Evolutionary conservation across 2,888 invertebrate species (phyloP).

Genomic region (Herminia tarsipennalis): DNA sequence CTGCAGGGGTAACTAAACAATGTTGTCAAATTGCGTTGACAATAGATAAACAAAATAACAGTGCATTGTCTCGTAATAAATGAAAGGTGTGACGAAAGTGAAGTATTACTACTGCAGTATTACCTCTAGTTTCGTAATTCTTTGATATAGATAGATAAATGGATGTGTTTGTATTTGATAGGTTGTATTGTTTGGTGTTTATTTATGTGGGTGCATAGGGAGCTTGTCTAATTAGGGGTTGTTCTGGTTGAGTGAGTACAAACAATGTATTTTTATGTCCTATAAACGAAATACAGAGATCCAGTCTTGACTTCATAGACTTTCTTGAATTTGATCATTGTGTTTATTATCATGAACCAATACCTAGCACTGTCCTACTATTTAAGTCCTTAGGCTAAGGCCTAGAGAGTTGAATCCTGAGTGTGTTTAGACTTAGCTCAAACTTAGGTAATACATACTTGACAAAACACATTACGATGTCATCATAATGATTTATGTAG

Average conservation of each 20-base stretch:
- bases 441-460: too few relatives aligned
- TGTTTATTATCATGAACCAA: too few relatives aligned
- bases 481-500: too few relatives aligned
- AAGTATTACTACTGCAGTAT: constrained; percentile 13
- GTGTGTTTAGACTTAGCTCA: too few relatives aligned
- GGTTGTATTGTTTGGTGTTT: constrained; percentile 22
- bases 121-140: constrained; percentile 17
- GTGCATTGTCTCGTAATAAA: constrained; percentile 3
- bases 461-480: too few relatives aligned
- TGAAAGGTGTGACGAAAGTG: constrained; percentile 24
- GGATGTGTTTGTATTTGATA: constrained; percentile 19
- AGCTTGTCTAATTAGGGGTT: constrained; percentile 6
- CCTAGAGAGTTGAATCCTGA: too few relatives aligned
- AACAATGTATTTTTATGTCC: neutral
- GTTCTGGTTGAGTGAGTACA: neutral
- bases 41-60: neutral
- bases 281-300: too few relatives aligned
- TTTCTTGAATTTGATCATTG: too few relatives aligned
- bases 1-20: constrained; percentile 1
- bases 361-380: too few relatives aligned
- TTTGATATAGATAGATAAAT: constrained; percentile 17
- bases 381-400: too few relatives aligned
- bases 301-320: too few relatives aligned
- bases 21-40: constrained; percentile 1
- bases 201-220: constrained; percentile 10